phyloP scores from a whole-genome alignment of 2,888 invertebrate genomes.

The Oxyscelio sp. region DNA sequence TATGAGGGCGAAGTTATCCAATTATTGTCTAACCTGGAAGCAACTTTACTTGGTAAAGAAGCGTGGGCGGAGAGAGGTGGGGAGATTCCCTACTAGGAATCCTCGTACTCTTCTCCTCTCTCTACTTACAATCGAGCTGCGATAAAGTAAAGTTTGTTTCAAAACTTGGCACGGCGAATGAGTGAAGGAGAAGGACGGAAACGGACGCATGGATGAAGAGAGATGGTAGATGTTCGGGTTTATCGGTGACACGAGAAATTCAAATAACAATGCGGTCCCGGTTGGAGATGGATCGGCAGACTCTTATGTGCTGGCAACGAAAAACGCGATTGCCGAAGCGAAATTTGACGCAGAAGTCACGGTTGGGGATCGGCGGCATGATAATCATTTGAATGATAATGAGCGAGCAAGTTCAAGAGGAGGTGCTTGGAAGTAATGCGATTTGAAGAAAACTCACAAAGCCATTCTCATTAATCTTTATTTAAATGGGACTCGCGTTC shows the following conservation, averaged over 20 bases:
- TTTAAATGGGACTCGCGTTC: neutral
- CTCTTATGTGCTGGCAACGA: too few relatives aligned
- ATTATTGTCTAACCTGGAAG: conserved; percentile 89
- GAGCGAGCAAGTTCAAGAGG: conserved; percentile 26
- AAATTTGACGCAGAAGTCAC: neutral
- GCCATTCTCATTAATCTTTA: conserved; percentile 14
- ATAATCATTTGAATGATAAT: conserved; percentile 53
- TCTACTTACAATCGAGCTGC: conserved; percentile 81
- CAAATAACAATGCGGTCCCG: conserved; percentile 58
- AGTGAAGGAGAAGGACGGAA: conserved; percentile 54
- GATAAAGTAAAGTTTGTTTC: conserved; percentile 87
- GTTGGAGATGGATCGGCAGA: neutral
- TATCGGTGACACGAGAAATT: conserved; percentile 72
- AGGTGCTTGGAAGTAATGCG: conserved; percentile 26
- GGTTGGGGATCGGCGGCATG: neutral
- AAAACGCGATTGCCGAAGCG: neutral
- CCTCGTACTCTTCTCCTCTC: conserved; percentile 64
- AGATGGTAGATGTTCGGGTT: conserved; percentile 43
- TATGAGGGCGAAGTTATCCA: conserved; percentile 88
- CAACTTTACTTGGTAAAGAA: conserved; percentile 85
- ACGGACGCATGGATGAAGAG: conserved; percentile 45
- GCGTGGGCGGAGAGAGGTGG: conserved; percentile 73
- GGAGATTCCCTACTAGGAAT: conserved; percentile 75
- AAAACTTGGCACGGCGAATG: conserved; percentile 81
- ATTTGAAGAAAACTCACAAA: conserved; percentile 44